Conservation (phyloP, 2,888 invertebrate genomes). For the Cryptocephalus primarius region DNA sequence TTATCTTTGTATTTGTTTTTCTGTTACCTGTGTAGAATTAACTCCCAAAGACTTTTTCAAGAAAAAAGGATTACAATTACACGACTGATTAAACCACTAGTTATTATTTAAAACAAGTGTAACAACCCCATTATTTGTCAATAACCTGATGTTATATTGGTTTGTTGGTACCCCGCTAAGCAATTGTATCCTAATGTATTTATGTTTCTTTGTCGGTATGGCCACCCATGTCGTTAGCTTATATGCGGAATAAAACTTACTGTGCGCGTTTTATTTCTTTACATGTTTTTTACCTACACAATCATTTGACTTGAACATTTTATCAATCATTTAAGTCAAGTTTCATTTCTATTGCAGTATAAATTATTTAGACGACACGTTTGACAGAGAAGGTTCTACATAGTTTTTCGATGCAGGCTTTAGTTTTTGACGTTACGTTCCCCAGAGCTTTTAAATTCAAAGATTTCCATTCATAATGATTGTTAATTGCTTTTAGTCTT, state of each 20-base stretch:
- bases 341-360: too few species aligned
- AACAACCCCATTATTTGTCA: constrained; percentile 28
- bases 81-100: constrained; percentile 27
- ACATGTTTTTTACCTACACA: background rate
- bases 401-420: too few species aligned
- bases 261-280: constrained; percentile 4
- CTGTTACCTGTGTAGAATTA: constrained; percentile 20
- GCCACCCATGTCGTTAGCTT: constrained; percentile 27
- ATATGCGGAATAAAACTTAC: constrained; percentile 9
- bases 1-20: constrained; percentile 16
- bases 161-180: constrained; percentile 27
- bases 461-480: too few species aligned
- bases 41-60: constrained; percentile 14
- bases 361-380: too few species aligned
- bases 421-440: too few species aligned
- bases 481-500: too few species aligned
- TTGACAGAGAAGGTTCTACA: too few species aligned
- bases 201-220: constrained; percentile 32
- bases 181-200: constrained; percentile 35
- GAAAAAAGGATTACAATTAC: constrained; percentile 27
- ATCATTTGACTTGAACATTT: too few species aligned
- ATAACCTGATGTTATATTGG: constrained; percentile 27
- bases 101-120: constrained; percentile 30
- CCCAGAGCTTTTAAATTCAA: too few species aligned
- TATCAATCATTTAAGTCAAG: too few species aligned